Evolutionary conservation across 2,113 vertebrate genomes (phyloP).

Genomic region (Hoplias malabaricus): DNA sequence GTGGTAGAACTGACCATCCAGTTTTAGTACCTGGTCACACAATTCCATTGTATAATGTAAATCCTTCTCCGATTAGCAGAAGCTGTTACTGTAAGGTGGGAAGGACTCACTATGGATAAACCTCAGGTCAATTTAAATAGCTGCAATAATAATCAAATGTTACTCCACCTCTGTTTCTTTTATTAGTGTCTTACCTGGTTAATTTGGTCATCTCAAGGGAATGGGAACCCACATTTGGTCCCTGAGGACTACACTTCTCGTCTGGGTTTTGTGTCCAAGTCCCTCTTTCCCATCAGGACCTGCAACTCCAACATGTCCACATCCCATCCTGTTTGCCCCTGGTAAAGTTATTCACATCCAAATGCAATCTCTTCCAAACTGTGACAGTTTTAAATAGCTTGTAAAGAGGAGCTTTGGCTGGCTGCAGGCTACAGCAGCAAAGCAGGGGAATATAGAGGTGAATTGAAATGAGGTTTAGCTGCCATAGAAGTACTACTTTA

Average conservation of each 20-base stretch:
- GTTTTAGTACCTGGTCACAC: too few relatives aligned
- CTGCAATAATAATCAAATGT: too few relatives aligned
- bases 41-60: too few relatives aligned
- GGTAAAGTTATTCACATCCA: slow-evolving; percentile 15
- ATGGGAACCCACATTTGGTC: slow-evolving; percentile 8
- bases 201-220: neutral
- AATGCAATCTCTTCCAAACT: neutral
- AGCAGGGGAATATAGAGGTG: slow-evolving; percentile 1
- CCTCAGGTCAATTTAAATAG: too few relatives aligned
- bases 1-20: too few relatives aligned
- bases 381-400: slow-evolving; percentile 26
- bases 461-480: slow-evolving; percentile 7
- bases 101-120: too few relatives aligned
- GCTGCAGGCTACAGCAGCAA: neutral
- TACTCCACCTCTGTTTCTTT: neutral
- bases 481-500: neutral
- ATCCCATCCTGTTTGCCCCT: neutral
- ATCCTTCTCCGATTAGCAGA: too few relatives aligned
- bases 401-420: neutral
- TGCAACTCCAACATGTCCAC: neutral
- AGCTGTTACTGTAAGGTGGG: too few relatives aligned
- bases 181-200: slow-evolving; percentile 4
- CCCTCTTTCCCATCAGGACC: neutral
- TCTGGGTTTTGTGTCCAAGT: slow-evolving; percentile 1
- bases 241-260: neutral